Evolutionary conservation across 2,888 invertebrate genomes (phyloP), one percentile per base, ranked within the genome.

Genomic region (Hypena proboscidalis): DNA sequence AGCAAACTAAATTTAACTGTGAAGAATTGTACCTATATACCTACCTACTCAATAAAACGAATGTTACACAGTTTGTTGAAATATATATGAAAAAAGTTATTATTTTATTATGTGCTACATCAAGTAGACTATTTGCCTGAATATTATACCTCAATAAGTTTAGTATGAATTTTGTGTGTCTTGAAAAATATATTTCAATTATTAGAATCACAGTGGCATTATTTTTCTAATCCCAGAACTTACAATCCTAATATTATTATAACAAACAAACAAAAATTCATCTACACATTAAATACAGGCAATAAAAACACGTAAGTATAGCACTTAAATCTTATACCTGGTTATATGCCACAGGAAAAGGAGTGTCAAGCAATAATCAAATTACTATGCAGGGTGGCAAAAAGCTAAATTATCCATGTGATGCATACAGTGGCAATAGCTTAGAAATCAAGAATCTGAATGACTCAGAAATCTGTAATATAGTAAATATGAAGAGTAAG

Each of bases 81-180:
- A 71, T 74, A 66, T 74, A 70, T 75, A 73, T 71, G 55, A 58
- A 67, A 73, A 71, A 71, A 72, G 68, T 80, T 80, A 76, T 78
- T 74, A 77, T 78, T 79, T 79, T 80, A 79, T 73, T 73, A 79
- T 66, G 75, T 76, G 67, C 80, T 85, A 82, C 79, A 80, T 74
- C 63, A 73, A 77, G 81, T 83, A 82, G 80, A 80, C 78, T 80
- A 73, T 82, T 80, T 84, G 85, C 84, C 87, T 86, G 80, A 83
- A 81, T 80, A 80, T 82, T 83, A 80, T 90, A 90, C 89, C 89
- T 89, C 89, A 90, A 82, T 87, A 87, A 82, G 82, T 85, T 86
- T 84, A 86, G 78, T 82, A 80, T 80, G 78, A 83, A 81, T 85
- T 83, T 78, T 83, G 85, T 81, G 83, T 85, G 81, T 87, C 80